Base-by-base conservation (phyloP, 30 jellyfish, hydroid and myxozoan genomes). In the Turritopsis dohrnii region DNA sequence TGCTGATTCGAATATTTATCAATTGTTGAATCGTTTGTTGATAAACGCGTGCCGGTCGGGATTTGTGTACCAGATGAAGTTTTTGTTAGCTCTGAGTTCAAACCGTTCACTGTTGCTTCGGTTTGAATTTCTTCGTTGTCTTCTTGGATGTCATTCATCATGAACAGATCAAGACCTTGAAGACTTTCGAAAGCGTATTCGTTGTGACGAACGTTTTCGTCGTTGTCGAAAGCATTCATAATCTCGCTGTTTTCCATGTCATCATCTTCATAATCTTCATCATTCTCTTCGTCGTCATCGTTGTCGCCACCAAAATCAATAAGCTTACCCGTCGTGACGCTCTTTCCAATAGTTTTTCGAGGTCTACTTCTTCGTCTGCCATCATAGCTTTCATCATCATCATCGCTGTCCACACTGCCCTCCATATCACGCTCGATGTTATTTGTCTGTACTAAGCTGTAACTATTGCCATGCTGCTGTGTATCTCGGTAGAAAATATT, bases 231-330 rank as follows among this genome's bases (percentile, higher is more conserved):
- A 41, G 60, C 60, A 41, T 41, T 41, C 60, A 41, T 13, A 13
- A 41, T 41, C 60, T 69, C 77, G 19, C 30, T 1, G 31, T 69
- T 27, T 9, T 69, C 77, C 77, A 9, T 71, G 13, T 29, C 81
- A 0, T 72, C 83, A 1, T 74, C 74, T 16, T 74, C 83, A 71
- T 25, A 74, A 21, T 74, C 82, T 0, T 74, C 83, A 17, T 7
- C 83, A n/a, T n/a, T n/a, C n/a, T 18, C 24, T 21, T 7, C 83
- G 65, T 26, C 65, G 83, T 74, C 65, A 1, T 74, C 83, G 27
- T 74, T n/a, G 72, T 24, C 24, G 83, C 24, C 65, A 71, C 65
- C 41, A 13, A 24, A 26, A n/a, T 74, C 53, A 23, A 24, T 26
- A 13, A 29, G 24, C 13, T 72, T 13, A n/a, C 65, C 54, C 13